Conservation (phyloP, 2,797 vertebrate species). For the Spondyliosoma cantharus region DNA sequence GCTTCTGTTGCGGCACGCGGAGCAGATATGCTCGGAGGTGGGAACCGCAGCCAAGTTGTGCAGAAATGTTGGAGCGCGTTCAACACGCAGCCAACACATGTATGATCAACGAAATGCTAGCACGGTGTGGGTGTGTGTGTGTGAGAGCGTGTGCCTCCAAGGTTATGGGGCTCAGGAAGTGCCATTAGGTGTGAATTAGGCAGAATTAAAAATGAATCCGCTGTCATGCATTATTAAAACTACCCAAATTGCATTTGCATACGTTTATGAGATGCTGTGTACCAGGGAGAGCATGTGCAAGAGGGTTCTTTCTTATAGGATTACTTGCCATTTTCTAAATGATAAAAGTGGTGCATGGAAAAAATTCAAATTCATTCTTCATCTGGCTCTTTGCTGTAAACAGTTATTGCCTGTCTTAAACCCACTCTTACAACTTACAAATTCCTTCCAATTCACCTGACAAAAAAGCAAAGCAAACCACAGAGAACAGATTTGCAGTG, state of each 20-base stretch:
- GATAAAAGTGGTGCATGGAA: background rate
- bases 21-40: background rate
- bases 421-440: constrained; percentile 17
- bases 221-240: constrained; percentile 70
- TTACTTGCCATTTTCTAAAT: background rate
- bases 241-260: constrained; percentile 66
- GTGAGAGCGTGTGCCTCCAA: constrained; percentile 19
- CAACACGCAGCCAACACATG: background rate
- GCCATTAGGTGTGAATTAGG: constrained; percentile 61
- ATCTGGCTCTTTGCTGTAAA: constrained; percentile 5
- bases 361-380: background rate
- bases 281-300: background rate
- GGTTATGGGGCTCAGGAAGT: constrained; percentile 52
- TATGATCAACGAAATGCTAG: background rate
- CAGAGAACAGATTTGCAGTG: constrained; percentile 15
- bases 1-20: background rate
- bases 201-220: constrained; percentile 63
- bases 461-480: constrained; percentile 8
- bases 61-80: constrained; percentile 3
- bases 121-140: background rate
- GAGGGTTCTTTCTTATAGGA: background rate
- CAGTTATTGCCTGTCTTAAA: constrained; percentile 14
- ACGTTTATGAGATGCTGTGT: constrained; percentile 33
- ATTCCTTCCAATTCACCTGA: constrained; percentile 26
- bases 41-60: background rate